Percentiles rank a stretch among this genome's conserved stretches.
Evolutionary conservation across 2,888 invertebrate genomes (phyloP).

Genomic region (Falcaria lacertinaria): DNA sequence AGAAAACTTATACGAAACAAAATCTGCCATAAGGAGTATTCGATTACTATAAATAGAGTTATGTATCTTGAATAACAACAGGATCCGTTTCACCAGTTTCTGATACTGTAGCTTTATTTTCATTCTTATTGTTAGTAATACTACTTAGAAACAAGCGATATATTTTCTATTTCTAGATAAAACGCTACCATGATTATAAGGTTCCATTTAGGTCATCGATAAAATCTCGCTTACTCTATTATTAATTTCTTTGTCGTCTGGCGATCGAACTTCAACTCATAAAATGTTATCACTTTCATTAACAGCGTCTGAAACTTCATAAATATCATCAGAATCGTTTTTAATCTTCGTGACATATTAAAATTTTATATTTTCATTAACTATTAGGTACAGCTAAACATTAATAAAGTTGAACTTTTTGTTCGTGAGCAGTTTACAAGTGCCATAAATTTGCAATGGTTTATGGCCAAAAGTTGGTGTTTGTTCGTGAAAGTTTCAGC

Average conservation of each 20-base stretch:
- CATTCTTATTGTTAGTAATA: no score
- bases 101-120: no score
- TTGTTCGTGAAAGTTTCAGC: slow-evolving; percentile 10
- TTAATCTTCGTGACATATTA: slow-evolving; percentile 22
- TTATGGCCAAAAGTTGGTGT: slow-evolving; percentile 5
- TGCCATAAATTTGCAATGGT: slow-evolving; percentile 21
- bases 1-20: no score
- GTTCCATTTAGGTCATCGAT: not conserved
- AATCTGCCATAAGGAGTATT: no score
- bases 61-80: no score
- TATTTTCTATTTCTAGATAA: no score
- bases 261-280: slow-evolving; percentile 14
- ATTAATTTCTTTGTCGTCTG: not conserved
- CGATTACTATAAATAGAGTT: no score
- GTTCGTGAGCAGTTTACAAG: slow-evolving; percentile 8
- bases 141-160: no score
- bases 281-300: slow-evolving; percentile 26
- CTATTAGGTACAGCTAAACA: not conserved
- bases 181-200: not conserved
- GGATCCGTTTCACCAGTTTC: no score
- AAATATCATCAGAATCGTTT: slow-evolving; percentile 38
- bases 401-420: not conserved
- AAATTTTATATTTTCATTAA: slow-evolving; percentile 1
- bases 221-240: no score
- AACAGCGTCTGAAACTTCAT: slow-evolving; percentile 25